phyloP scores from a whole-genome alignment of 2,888 invertebrate species.

The Cenopis cana region DNA sequence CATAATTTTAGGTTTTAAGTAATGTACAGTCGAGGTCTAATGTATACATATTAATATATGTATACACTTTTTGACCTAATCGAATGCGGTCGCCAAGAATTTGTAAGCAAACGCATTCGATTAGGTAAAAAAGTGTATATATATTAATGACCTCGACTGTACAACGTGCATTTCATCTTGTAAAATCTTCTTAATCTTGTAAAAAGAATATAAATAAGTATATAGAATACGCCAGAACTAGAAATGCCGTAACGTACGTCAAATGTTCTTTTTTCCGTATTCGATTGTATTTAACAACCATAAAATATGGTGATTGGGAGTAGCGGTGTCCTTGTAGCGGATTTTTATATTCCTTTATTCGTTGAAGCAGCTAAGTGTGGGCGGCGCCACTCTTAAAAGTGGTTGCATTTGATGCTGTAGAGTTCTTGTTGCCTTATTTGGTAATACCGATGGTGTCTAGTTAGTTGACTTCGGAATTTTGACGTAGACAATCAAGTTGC shows the following conservation, averaged over 20 bases:
- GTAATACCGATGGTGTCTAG: conserved; percentile 1
- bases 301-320: conserved; percentile 18
- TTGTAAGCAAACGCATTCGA: no score
- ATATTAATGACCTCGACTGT: no score
- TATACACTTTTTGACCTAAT: no score
- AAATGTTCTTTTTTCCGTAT: background rate
- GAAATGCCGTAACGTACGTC: background rate
- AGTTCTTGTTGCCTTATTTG: conserved; percentile 27
- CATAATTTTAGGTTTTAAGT: conserved; percentile 3
- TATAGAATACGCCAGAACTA: background rate
- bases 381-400: conserved; percentile 31
- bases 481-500: background rate
- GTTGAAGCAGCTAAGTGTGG: conserved; percentile 29
- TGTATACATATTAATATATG: no score
- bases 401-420: conserved; percentile 29
- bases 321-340: conserved; percentile 28
- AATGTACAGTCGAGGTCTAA: no score
- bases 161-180: background rate
- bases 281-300: conserved; percentile 11
- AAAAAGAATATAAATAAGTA: background rate
- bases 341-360: conserved; percentile 31
- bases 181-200: background rate
- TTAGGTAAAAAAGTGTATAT: no score
- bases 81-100: no score
- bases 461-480: conserved; percentile 7